Evolutionary conservation across 2,888 invertebrate genomes (phyloP).

Genomic region (Andricus curvator): DNA sequence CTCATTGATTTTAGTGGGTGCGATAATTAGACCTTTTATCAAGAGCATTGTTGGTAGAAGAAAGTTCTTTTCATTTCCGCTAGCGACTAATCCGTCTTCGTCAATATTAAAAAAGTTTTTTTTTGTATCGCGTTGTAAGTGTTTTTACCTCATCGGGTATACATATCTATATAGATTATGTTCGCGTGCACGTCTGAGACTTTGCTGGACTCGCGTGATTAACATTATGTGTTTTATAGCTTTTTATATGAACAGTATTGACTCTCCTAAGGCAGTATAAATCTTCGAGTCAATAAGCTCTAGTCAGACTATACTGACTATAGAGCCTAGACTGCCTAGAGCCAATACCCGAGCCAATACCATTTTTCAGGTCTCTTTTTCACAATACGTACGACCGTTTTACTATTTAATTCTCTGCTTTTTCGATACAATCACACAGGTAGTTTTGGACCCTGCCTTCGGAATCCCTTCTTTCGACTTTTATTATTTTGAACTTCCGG

Average conservation of each 20-base stretch:
- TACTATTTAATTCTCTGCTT: background rate
- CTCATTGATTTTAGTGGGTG: background rate
- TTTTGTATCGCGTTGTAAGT: background rate
- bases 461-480: background rate
- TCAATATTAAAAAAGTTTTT: background rate
- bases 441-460: background rate
- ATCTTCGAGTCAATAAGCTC: slow-evolving; percentile 26
- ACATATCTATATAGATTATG: slow-evolving; percentile 47
- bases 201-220: slow-evolving; percentile 54
- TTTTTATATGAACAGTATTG: slow-evolving; percentile 1
- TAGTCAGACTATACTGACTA: too few species aligned
- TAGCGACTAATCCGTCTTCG: background rate
- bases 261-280: background rate
- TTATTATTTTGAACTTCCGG: slow-evolving; percentile 7
- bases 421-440: background rate
- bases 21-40: background rate
- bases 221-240: slow-evolving; percentile 50
- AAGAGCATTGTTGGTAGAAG: background rate
- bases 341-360: background rate
- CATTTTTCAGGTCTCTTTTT: background rate
- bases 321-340: background rate
- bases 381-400: background rate
- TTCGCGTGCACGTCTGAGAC: slow-evolving; percentile 55
- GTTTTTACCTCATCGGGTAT: slow-evolving; percentile 6
- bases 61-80: background rate